Percentiles rank a stretch among this genome's conserved stretches.
phyloP scores from a whole-genome alignment of 2,113 vertebrate genomes.

The Apteryx owenii region DNA sequence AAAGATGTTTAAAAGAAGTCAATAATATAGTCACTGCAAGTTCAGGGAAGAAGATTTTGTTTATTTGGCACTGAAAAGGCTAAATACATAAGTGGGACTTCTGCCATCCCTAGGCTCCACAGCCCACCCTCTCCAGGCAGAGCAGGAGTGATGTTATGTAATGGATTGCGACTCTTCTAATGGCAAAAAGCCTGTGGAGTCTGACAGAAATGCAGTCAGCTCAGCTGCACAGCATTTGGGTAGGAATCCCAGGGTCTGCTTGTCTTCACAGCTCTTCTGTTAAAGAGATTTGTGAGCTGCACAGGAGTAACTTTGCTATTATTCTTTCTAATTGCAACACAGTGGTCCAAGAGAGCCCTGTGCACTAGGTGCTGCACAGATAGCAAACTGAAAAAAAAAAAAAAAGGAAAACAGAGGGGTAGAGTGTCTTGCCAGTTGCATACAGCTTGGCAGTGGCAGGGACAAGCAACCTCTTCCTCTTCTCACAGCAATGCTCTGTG shows the following conservation, averaged over 20 bases:
- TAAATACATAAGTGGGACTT: neutral
- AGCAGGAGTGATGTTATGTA: neutral
- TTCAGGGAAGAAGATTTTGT: neutral
- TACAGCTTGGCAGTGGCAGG: neutral
- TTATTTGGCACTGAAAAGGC: neutral
- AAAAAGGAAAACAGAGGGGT: neutral
- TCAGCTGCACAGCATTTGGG: neutral
- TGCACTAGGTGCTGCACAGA: neutral
- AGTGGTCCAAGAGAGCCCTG: neutral
- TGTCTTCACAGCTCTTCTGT: neutral
- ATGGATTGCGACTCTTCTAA: neutral
- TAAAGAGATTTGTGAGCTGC: neutral
- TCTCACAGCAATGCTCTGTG: rapidly evolving
- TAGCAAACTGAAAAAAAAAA: neutral
- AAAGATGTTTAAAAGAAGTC: neutral
- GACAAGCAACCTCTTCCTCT: neutral
- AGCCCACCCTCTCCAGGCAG: neutral
- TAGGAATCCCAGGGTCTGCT: neutral
- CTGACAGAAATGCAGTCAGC: neutral
- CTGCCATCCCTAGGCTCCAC: neutral
- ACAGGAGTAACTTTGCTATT: neutral
- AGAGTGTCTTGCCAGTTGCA: neutral
- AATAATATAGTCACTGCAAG: neutral
- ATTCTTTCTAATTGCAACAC: neutral
- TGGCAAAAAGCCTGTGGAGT: neutral